Conservation (phyloP, 2,888 invertebrate genomes). For the Rapana venosa region DNA sequence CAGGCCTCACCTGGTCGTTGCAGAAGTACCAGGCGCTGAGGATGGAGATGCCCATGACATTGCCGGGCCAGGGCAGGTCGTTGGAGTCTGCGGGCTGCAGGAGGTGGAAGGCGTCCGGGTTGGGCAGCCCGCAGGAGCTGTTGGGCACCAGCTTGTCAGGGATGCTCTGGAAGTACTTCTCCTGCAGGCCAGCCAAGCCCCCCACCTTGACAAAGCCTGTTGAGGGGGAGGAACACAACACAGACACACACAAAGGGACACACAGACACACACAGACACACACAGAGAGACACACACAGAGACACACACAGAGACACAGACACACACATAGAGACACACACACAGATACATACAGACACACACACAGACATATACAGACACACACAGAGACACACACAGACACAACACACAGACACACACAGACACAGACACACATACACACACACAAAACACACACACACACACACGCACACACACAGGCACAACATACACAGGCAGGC, state of each 20-base stretch:
- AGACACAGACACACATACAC: too few relatives aligned
- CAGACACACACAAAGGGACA: neutral
- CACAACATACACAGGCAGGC: too few relatives aligned
- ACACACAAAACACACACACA: too few relatives aligned
- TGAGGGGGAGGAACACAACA: neutral
- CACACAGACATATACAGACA: too few relatives aligned
- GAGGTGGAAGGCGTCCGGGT: constrained; percentile 65
- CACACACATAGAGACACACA: too few relatives aligned
- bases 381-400: too few relatives aligned
- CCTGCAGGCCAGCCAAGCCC: constrained; percentile 63
- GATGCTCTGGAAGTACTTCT: constrained; percentile 51
- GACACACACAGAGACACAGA: neutral
- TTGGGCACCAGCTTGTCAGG: constrained; percentile 21
- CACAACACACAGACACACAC: too few relatives aligned
- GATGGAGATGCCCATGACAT: constrained; percentile 67
- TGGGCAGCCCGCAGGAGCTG: constrained; percentile 62
- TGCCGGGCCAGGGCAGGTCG: constrained; percentile 70
- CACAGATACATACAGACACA: too few relatives aligned
- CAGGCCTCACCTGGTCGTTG: constrained; percentile 66
- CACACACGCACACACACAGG: too few relatives aligned
- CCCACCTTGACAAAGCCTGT: constrained; percentile 66
- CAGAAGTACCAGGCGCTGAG: constrained; percentile 70
- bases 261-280: neutral
- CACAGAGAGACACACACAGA: neutral
- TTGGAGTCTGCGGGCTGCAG: constrained; percentile 58